These are phyloP conservation scores for Luffia ferchaultella DNA, from an alignment of 2,888 invertebrate species.

Conservation along the genomic window DNA sequence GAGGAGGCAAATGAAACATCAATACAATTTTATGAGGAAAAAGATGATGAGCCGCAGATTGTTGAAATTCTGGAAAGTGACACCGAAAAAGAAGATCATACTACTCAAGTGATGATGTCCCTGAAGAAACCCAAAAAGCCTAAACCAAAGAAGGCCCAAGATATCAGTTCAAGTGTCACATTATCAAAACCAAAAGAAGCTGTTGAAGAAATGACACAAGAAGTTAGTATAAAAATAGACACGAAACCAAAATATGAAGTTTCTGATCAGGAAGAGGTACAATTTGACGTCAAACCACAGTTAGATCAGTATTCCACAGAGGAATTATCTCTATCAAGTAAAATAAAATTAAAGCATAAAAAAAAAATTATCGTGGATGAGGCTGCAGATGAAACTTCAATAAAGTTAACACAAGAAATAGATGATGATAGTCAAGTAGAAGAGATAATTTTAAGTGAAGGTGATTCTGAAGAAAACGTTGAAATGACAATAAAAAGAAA, in stretches of 20 bases:
- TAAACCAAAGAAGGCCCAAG: constrained; percentile 40
- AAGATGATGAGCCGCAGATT: constrained; percentile 38
- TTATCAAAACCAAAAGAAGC: constrained; percentile 46
- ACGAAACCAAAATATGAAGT: constrained; percentile 72
- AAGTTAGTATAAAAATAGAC: constrained; percentile 74
- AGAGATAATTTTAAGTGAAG: constrained; percentile 72
- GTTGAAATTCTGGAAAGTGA: constrained; percentile 56
- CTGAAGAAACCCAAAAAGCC: constrained; percentile 45
- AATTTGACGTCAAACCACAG: constrained; percentile 45
- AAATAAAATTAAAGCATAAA: constrained; percentile 72
- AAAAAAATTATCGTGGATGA: constrained; percentile 70
- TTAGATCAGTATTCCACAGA: constrained; percentile 69
- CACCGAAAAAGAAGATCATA: constrained; percentile 46
- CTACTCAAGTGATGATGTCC: constrained; percentile 38
- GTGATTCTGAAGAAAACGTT: constrained; percentile 66
- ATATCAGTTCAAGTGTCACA: constrained; percentile 42
- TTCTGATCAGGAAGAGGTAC: constrained; percentile 72
- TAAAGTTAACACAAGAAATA: constrained; percentile 70
- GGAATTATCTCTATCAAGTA: constrained; percentile 76
- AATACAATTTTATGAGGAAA: constrained; percentile 69
- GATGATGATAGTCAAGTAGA: constrained; percentile 70
- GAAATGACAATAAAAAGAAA: constrained; percentile 57
- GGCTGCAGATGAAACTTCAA: constrained; percentile 74
- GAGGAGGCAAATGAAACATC: constrained; percentile 83
- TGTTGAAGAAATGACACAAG: constrained; percentile 57